Base-by-base conservation (phyloP, 2,888 invertebrate species). In the Helleia helle region DNA sequence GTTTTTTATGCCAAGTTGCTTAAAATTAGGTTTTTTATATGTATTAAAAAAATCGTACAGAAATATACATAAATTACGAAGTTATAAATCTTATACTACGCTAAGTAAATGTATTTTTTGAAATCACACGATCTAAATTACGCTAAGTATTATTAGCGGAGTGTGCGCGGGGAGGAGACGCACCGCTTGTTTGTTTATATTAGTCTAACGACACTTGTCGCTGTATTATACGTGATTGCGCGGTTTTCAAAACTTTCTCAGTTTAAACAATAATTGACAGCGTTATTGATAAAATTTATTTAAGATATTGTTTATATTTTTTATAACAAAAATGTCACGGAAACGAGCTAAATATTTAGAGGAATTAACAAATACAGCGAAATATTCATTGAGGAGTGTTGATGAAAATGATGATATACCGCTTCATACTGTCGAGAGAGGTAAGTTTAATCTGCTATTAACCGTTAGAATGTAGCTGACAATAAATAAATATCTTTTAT, bases 61-160 rank as follows among this genome's bases (percentile, higher is more conserved):
- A 38, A 42, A 42, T 34, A 34, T 31, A 12, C 27, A 42, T 39
- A 38, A 42, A 39, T 42, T 42, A 42, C 28, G 26, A 41, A 41
- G 37, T 41, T 37, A 41, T 15, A 41, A 44, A 38, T 41, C 12
- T 38, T 34, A 41, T 44, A 41, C 25, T 40, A 44, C 38, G 40
- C 40, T 40, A 41, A 44, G 34, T 44, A 38, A 34, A 44, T 29
- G 40, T 44, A 30, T 18, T 41, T 37, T 41, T 41, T 41, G 15
- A 37, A 39, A 43, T 36, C 38, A 31, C 31, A 29, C 42, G 42
- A 30, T 30, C 30, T 42, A 42, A n/a, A 27, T 38, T 42, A n/a
- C 42, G 42, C 27, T 17, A 38, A 38, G 42, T 30, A 27, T 11
- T 27, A 38, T 38, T 38, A 7, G 38, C 41, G 36, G 36, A 8